Base-by-base conservation (phyloP, 2,888 invertebrate genomes). In the Acronicta aceris region DNA sequence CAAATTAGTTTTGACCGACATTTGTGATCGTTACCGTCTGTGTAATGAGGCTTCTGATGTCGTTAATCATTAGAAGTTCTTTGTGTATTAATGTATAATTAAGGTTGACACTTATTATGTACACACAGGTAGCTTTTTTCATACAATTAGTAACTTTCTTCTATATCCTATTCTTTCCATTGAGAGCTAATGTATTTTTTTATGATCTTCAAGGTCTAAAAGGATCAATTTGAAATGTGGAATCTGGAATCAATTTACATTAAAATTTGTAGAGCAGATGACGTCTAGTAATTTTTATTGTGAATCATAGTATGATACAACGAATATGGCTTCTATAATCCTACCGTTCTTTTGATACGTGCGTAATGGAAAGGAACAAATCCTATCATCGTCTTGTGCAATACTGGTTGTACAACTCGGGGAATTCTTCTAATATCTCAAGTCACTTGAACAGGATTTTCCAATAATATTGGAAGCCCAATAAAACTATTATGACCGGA, bases 21-120 rank as follows among this genome's bases (percentile, higher is more conserved):
- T 76, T 55, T 59, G 46, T 43, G 76, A 72, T 69, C 79, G 50
- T 76, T 76, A 76, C 76, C 50, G 64, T 76, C 76, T 68, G 16
- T 53, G 46, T 61, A 38, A 61, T 43, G 48, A 56, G 49, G 46
- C 56, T 61, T 59, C 50, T 38, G 38, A 60, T 48, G 57, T 54
- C 40, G 42, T 71, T 62, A 67, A 57, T 60, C 59, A 52, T 59
- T 45, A 50, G 42, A 10, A 45, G 52, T 42, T 61, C 49, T 64
- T 59, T 4, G 12, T n/a, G 45, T 41, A 40, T 45, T 61, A 54
- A 56, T 43, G 17, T 21, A 21, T 60, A 48, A 54, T 60, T 60
- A 51, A 12, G 3, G 33, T 12, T 12, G 33, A 33, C 12, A 33
- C 33, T 33, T 33, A 33, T 33, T 33, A 30, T 10, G 10, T 33